phyloP scores from a whole-genome alignment of 2,113 vertebrate species.

The Carollia perspicillata region DNA sequence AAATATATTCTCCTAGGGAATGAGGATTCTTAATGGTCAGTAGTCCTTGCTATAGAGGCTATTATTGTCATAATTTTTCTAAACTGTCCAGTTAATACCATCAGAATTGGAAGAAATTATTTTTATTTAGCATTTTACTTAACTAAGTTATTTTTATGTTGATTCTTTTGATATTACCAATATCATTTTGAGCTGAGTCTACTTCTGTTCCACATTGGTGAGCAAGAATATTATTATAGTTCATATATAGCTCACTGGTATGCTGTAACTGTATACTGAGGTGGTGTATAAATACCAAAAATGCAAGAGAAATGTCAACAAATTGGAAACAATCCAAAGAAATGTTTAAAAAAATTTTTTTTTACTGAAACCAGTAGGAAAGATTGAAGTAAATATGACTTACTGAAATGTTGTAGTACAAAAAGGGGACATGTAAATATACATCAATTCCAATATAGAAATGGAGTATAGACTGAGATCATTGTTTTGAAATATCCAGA shows the following conservation, averaged over 20 bases:
- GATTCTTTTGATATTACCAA: not conserved
- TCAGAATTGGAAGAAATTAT: not conserved
- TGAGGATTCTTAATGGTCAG: not conserved
- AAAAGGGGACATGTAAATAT: not conserved
- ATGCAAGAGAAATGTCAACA: slow-evolving; percentile 24
- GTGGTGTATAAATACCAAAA: not conserved
- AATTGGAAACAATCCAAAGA: not conserved
- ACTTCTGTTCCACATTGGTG: slow-evolving; percentile 1
- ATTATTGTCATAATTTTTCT: not conserved
- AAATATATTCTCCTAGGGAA: not conserved
- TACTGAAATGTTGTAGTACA: not conserved
- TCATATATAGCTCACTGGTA: slow-evolving; percentile 2
- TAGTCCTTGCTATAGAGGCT: not conserved
- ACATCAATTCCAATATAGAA: not conserved
- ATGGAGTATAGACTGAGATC: not conserved
- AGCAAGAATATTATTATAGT: not conserved
- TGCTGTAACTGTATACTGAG: not conserved
- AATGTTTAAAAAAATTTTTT: not conserved
- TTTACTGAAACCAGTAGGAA: not conserved
- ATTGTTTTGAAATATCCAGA: not conserved
- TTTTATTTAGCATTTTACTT: not conserved
- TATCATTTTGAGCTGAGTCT: not conserved
- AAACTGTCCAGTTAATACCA: not conserved
- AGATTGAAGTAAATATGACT: slow-evolving; percentile 36
- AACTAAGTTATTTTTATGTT: not conserved